These are phyloP conservation scores for Gallinago media DNA, from an alignment of 2,113 vertebrate genomes.

Conservation along the genomic window DNA sequence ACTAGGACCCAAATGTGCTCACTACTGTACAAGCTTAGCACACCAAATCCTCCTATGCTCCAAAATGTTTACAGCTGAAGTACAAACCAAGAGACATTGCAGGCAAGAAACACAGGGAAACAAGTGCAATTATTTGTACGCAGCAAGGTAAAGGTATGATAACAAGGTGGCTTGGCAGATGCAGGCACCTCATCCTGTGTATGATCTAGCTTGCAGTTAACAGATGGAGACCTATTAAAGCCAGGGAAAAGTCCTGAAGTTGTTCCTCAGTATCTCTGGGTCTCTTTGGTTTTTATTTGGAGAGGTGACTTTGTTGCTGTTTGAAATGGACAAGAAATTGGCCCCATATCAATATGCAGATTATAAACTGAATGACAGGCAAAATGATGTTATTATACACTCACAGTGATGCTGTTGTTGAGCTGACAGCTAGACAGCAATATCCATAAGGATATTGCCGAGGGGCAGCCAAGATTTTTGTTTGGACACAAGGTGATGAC, in stretches of 20 bases:
- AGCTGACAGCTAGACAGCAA: neutral
- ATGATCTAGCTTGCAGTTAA: neutral
- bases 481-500: neutral
- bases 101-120: neutral
- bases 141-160: neutral
- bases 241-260: neutral
- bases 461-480: neutral
- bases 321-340: neutral
- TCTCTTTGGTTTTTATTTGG: neutral
- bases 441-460: neutral
- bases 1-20: neutral
- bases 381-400: neutral
- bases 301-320: neutral
- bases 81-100: neutral
- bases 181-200: neutral
- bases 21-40: neutral
- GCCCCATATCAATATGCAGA: neutral
- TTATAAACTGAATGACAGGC: neutral
- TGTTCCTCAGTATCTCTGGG: neutral
- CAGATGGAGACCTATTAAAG: neutral
- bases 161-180: neutral
- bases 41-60: neutral
- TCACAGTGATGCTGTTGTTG: neutral
- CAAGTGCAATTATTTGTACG: neutral
- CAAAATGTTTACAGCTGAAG: neutral